A percentile compares a stretch with the other conserved stretches of the same genome.
Conservation (phyloP, 1,140 invertebrate genomes). For the Eueides isabella region DNA sequence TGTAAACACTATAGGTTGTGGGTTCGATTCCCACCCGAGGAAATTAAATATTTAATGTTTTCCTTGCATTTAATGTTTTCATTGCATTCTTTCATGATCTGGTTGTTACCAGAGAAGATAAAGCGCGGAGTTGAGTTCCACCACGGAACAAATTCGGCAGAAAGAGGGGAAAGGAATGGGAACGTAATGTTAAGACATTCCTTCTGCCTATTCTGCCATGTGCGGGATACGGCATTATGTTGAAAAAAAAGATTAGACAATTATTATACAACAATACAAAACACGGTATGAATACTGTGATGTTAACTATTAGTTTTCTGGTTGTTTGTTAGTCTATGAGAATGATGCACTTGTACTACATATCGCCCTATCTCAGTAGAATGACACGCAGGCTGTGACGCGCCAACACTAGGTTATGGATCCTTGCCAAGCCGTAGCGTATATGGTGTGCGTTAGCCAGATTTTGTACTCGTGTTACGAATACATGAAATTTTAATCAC, state of each 20-base stretch:
- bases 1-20: too few species aligned
- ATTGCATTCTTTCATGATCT: too few species aligned
- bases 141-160: too few species aligned
- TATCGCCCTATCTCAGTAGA: slow-evolving; percentile 24
- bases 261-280: not conserved
- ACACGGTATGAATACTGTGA: not conserved
- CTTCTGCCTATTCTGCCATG: too few species aligned
- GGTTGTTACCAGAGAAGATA: too few species aligned
- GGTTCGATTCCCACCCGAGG: too few species aligned
- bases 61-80: too few species aligned
- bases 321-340: not conserved
- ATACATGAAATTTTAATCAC: not conserved
- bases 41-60: too few species aligned
- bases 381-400: slow-evolving; percentile 43
- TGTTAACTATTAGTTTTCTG: not conserved
- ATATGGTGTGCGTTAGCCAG: slow-evolving; percentile 15
- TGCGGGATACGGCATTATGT: too few species aligned
- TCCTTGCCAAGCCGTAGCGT: slow-evolving; percentile 43
- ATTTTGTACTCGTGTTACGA: not conserved
- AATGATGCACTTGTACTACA: not conserved
- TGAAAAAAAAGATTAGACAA: not conserved
- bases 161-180: too few species aligned
- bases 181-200: too few species aligned
- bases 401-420: slow-evolving; percentile 46
- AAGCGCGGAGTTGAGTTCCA: too few species aligned